Evolutionary conservation across 2,888 invertebrate species (phyloP).

Genomic region (Notocelia uddmanniana): DNA sequence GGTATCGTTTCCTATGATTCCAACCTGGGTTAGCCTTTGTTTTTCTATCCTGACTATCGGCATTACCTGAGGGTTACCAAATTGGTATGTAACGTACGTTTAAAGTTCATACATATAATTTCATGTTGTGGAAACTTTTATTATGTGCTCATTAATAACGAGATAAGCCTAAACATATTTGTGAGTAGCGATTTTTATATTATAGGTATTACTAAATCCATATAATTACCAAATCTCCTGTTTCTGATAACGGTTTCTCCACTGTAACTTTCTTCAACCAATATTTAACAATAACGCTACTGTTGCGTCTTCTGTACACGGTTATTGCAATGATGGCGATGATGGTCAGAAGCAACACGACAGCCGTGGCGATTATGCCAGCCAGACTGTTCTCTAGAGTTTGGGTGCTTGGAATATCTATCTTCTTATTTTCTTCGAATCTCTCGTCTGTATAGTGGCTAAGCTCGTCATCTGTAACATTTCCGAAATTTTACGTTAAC

Average conservation of each 20-base stretch:
- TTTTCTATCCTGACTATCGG: slow-evolving; percentile 97
- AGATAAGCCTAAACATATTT: not conserved
- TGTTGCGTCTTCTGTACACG: slow-evolving; percentile 90
- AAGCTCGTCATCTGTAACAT: not conserved
- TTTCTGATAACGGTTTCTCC: slow-evolving; percentile 90
- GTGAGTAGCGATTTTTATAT: not conserved
- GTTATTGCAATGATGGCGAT: slow-evolving; percentile 20
- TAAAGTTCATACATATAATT: not conserved
- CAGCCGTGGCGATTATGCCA: slow-evolving; percentile 15
- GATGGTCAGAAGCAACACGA: slow-evolving; percentile 16
- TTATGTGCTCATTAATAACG: not conserved
- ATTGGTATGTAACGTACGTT: not conserved
- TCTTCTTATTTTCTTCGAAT: not conserved
- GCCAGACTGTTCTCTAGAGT: not conserved
- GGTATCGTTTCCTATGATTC: slow-evolving; percentile 88
- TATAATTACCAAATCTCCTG: slow-evolving; percentile 86
- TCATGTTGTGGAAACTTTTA: not conserved
- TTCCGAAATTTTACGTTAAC: not conserved
- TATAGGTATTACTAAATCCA: not conserved
- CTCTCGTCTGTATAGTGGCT: slow-evolving; percentile 4
- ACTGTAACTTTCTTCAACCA: slow-evolving; percentile 97
- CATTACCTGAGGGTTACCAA: slow-evolving; percentile 87
- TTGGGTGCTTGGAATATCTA: not conserved
- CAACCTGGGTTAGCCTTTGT: slow-evolving; percentile 90
- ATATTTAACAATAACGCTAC: slow-evolving; percentile 90